Evolutionary conservation across 1,140 invertebrate genomes (phyloP).

Genomic region (Rhagoletis zephyria): DNA sequence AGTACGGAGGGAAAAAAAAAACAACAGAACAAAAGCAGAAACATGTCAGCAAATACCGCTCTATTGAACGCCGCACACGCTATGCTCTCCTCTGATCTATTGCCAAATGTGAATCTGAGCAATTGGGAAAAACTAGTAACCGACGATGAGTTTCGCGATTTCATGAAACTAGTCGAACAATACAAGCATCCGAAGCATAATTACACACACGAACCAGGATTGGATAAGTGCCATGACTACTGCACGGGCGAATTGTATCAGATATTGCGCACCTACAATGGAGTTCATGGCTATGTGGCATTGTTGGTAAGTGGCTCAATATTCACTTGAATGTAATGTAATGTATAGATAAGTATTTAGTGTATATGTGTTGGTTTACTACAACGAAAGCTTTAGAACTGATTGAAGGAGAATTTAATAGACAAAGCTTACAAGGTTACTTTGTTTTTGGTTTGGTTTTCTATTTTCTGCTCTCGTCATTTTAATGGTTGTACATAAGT

Average conservation of each 20-base stretch:
- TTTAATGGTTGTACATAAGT: background rate
- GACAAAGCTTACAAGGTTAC: background rate
- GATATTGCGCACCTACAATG: slow-evolving; percentile 65
- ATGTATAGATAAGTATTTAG: background rate
- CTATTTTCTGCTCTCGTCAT: background rate
- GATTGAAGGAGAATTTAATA: background rate
- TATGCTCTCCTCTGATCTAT: slow-evolving; percentile 9
- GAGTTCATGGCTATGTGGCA: slow-evolving; percentile 70
- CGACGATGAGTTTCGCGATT: slow-evolving; percentile 42
- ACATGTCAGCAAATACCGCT: slow-evolving; percentile 29
- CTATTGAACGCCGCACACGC: slow-evolving; percentile 27
- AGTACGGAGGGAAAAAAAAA: background rate
- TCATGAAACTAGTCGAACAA: slow-evolving; percentile 17
- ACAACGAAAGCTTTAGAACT: too few species aligned
- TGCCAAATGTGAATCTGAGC: slow-evolving; percentile 31
- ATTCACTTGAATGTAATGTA: background rate
- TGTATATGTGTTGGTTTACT: too few species aligned
- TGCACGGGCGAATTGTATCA: slow-evolving; percentile 68
- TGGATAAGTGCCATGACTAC: slow-evolving; percentile 64
- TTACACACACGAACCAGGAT: slow-evolving; percentile 40
- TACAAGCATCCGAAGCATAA: slow-evolving; percentile 5
- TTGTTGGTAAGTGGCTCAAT: slow-evolving; percentile 65
- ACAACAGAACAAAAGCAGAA: background rate
- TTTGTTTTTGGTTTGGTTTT: background rate
- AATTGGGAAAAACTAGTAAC: slow-evolving; percentile 37